Evolutionary conservation across 1,140 invertebrate genomes (phyloP).

Genomic region (Macrostomum lignano): DNA sequence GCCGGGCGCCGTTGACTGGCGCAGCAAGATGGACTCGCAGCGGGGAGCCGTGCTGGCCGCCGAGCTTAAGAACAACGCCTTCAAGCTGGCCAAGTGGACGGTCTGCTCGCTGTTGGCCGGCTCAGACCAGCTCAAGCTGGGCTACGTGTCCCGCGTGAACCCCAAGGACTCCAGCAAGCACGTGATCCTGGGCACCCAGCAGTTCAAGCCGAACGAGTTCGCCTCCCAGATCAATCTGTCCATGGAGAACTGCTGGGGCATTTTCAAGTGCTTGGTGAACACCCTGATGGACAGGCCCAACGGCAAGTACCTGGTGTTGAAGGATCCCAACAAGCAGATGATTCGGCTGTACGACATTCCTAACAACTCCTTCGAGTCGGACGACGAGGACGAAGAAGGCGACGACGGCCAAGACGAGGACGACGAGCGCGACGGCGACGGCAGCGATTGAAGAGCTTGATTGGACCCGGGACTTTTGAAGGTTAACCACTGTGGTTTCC

Average conservation of each 20-base stretch:
- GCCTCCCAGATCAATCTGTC: constrained; percentile 92
- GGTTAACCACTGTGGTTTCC: too few relatives aligned
- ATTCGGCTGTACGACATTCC: background rate
- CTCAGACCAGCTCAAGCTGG: constrained; percentile 93
- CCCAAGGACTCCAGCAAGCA: constrained; percentile 47
- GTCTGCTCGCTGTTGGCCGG: constrained; percentile 63
- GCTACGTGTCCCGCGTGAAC: constrained; percentile 26
- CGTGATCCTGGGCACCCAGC: constrained; percentile 84
- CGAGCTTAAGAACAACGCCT: constrained; percentile 87
- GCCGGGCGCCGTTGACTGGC: constrained; percentile 74
- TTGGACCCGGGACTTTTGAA: too few relatives aligned
- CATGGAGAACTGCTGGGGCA: constrained; percentile 98
- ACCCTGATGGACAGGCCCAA: constrained; percentile 88
- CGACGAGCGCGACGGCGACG: too few relatives aligned
- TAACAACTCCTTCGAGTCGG: background rate
- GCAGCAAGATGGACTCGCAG: constrained; percentile 81
- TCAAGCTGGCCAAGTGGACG: constrained; percentile 92
- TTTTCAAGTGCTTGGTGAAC: constrained; percentile 86
- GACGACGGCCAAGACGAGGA: too few relatives aligned
- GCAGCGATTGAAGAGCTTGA: too few relatives aligned
- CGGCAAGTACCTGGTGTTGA: constrained; percentile 86
- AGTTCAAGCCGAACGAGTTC: constrained; percentile 91
- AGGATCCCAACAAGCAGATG: constrained; percentile 96
- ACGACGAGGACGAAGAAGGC: constrained; percentile 1
- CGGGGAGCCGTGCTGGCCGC: constrained; percentile 92